These are phyloP conservation scores for Coptotermes formosanus DNA, from an alignment of 1,140 invertebrate species.

Conservation along the genomic window DNA sequence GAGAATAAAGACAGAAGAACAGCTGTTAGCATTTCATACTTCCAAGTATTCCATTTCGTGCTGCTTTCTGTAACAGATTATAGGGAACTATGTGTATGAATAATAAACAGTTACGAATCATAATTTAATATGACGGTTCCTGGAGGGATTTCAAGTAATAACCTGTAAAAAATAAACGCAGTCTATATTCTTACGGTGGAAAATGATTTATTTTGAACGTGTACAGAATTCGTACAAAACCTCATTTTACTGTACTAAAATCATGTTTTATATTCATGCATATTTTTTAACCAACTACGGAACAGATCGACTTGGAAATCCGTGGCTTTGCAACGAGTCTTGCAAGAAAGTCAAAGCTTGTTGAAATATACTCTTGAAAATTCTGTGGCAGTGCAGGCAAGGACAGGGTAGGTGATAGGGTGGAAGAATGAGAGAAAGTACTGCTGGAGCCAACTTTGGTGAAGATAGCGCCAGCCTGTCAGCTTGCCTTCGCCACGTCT, in stretches of 20 bases:
- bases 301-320: not conserved
- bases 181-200: not conserved
- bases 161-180: not conserved
- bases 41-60: too few species aligned
- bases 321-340: not conserved
- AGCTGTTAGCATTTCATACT: too few species aligned
- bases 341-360: not conserved
- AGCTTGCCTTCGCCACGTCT: not conserved
- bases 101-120: not conserved
- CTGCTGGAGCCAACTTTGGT: not conserved
- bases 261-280: not conserved
- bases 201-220: not conserved
- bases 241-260: not conserved
- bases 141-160: not conserved
- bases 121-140: not conserved
- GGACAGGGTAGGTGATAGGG: not conserved
- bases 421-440: not conserved
- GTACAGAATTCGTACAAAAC: not conserved
- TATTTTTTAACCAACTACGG: not conserved
- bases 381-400: not conserved
- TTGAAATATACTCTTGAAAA: not conserved
- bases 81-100: not conserved
- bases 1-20: too few species aligned
- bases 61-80: not conserved
- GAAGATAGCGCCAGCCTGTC: not conserved